These are phyloP conservation scores for Hydrocynus forskahlii DNA, from an alignment of 2,797 vertebrate species.

Conservation along the genomic window DNA sequence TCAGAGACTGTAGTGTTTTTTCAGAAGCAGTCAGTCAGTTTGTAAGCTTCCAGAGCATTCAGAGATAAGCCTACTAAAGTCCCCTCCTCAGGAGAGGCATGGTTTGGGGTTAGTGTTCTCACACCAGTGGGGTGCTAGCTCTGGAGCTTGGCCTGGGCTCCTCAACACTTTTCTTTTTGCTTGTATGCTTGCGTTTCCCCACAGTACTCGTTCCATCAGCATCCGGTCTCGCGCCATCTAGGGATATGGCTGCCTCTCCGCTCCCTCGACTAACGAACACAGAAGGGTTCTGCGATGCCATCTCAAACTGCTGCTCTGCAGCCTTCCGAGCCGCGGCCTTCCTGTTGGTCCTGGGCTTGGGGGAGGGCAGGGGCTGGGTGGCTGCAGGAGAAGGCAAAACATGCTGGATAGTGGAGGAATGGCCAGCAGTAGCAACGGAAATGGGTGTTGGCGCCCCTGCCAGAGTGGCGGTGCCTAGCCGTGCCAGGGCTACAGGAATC, in stretches of 20 bases:
- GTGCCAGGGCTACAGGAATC: conserved; percentile 86
- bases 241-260: conserved; percentile 64
- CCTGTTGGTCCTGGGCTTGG: conserved; percentile 73
- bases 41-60: conserved; percentile 8
- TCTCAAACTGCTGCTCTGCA: conserved; percentile 72
- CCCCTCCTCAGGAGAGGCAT: conserved; percentile 36
- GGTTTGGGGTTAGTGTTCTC: conserved; percentile 30
- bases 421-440: conserved; percentile 9
- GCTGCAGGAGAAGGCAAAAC: conserved; percentile 54
- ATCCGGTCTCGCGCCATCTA: conserved; percentile 29
- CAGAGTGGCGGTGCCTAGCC: conserved; percentile 80
- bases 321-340: conserved; percentile 62
- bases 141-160: conserved; percentile 48
- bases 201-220: conserved; percentile 43
- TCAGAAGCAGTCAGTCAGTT: conserved; percentile 6
- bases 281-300: conserved; percentile 71
- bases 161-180: conserved; percentile 64
- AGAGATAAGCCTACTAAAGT: neutral
- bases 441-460: conserved; percentile 42
- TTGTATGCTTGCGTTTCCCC: conserved; percentile 70
- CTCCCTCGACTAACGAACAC: conserved; percentile 86
- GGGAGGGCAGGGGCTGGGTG: conserved; percentile 55
- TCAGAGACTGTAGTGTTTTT: conserved; percentile 19
- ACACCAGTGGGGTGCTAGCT: conserved; percentile 41
- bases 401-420: conserved; percentile 50